Conservation (phyloP, 2,797 vertebrate species). For the Clarias platycephalus region DNA sequence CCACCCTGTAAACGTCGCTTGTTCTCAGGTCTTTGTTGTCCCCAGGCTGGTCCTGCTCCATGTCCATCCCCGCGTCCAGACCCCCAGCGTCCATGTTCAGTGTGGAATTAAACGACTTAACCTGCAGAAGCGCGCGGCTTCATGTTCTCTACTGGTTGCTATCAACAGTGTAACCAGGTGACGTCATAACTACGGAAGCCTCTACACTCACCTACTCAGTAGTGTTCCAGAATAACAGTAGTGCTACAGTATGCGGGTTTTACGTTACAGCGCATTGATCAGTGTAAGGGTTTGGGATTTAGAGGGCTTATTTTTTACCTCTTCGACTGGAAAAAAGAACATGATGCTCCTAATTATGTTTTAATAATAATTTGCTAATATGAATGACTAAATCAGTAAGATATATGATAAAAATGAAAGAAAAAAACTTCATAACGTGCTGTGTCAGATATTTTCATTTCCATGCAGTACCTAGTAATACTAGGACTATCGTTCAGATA, state of each 20-base stretch:
- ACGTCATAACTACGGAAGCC: constrained; percentile 34
- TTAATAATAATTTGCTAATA: neutral
- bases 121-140: neutral
- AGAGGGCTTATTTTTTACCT: neutral
- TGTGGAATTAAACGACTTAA: neutral
- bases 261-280: neutral
- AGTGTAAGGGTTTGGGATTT: neutral
- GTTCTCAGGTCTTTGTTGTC: constrained; percentile 40
- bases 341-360: neutral
- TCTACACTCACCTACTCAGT: no score
- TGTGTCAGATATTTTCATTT: neutral
- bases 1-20: constrained; percentile 61
- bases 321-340: neutral
- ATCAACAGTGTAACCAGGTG: constrained; percentile 58
- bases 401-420: neutral
- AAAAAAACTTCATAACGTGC: neutral
- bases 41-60: neutral
- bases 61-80: neutral
- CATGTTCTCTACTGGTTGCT: neutral
- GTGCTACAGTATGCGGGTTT: no score
- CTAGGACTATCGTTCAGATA: neutral
- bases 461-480: neutral
- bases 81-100: constrained; percentile 32
- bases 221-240: neutral
- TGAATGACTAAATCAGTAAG: neutral